These are phyloP conservation scores for Bombyx huttoni DNA, from an alignment of 2,888 invertebrate species.

Conservation along the genomic window DNA sequence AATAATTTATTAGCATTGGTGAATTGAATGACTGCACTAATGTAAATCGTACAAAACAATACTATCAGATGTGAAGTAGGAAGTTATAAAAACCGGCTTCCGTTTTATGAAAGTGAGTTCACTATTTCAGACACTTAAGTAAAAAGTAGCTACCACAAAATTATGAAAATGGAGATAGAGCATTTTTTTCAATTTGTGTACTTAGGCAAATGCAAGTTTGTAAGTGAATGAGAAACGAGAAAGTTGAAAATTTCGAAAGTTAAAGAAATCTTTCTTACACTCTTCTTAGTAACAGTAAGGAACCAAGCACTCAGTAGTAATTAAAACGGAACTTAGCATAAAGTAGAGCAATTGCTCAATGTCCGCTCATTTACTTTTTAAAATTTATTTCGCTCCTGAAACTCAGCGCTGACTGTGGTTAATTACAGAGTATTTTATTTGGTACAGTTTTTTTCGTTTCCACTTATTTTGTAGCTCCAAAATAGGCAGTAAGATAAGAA, in stretches of 20 bases:
- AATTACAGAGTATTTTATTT: conserved; percentile 18
- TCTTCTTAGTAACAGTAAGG: conserved; percentile 24
- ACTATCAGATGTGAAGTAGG: too few relatives aligned
- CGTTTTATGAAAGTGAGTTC: too few relatives aligned
- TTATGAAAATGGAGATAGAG: too few relatives aligned
- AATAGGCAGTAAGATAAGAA: not conserved
- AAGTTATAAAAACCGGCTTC: too few relatives aligned
- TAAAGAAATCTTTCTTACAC: conserved; percentile 31
- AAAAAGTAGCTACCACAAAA: too few relatives aligned
- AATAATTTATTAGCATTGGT: too few relatives aligned
- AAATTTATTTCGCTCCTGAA: conserved; percentile 28
- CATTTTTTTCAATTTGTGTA: not conserved
- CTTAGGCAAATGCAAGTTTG: not conserved
- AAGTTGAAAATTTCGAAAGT: conserved; percentile 13
- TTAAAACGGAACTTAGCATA: conserved; percentile 53
- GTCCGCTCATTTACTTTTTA: conserved; percentile 38
- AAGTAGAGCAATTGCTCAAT: conserved; percentile 59
- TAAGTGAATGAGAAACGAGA: conserved; percentile 4
- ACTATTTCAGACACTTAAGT: too few relatives aligned
- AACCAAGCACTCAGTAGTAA: conserved; percentile 50
- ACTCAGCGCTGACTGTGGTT: conserved; percentile 17
- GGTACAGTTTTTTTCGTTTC: not conserved
- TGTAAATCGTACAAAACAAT: too few relatives aligned
- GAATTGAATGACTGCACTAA: too few relatives aligned
- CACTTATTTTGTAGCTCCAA: not conserved